Evolutionary conservation across 2,888 invertebrate genomes (phyloP).

Genomic region (Ephialtes manifestator): DNA sequence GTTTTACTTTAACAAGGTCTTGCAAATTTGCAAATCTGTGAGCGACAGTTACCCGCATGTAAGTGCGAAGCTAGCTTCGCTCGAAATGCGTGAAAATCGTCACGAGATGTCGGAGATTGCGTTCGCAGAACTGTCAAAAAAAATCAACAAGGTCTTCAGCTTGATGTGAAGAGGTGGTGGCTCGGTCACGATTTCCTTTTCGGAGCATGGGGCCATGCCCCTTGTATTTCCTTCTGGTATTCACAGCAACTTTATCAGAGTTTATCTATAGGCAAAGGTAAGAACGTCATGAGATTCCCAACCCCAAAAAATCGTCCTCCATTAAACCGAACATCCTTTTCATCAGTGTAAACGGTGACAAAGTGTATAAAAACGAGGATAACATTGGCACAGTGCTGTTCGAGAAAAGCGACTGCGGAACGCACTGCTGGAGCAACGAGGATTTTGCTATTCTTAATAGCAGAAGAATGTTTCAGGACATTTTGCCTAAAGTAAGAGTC

Average conservation of each 20-base stretch:
- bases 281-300: constrained; percentile 41
- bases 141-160: constrained; percentile 36
- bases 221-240: constrained; percentile 71
- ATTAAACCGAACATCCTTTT: neutral
- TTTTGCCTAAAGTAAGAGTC: constrained; percentile 79
- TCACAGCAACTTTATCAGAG: constrained; percentile 65
- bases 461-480: constrained; percentile 81
- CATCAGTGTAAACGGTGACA: constrained; percentile 71
- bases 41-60: neutral
- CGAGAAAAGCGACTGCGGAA: constrained; percentile 76
- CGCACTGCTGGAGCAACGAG: constrained; percentile 82
- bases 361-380: constrained; percentile 69
- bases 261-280: constrained; percentile 44
- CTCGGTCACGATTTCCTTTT: constrained; percentile 43
- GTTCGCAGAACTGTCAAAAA: constrained; percentile 62
- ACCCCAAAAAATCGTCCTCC: neutral
- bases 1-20: too few relatives aligned
- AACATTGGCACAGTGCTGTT: constrained; percentile 83
- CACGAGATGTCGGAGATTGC: constrained; percentile 27
- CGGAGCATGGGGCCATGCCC: constrained; percentile 76
- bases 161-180: constrained; percentile 26
- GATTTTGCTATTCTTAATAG: constrained; percentile 80
- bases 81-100: constrained; percentile 58
- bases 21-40: too few relatives aligned
- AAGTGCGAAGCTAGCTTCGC: constrained; percentile 53